Evolutionary conservation across 1,140 invertebrate species (phyloP).

Genomic region (Littorina saxatilis): DNA sequence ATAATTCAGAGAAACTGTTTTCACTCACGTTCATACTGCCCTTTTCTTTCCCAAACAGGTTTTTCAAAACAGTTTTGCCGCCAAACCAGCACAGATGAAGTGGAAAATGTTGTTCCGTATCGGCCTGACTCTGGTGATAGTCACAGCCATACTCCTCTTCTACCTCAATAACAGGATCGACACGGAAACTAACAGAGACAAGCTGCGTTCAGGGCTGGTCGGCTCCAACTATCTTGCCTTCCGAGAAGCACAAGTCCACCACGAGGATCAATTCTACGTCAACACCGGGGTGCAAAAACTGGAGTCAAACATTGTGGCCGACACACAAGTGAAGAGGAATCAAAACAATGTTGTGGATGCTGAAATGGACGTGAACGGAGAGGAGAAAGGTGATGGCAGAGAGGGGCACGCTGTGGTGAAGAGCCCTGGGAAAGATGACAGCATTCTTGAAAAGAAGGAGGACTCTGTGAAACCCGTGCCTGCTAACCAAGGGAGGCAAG

Average conservation of each 20-base stretch:
- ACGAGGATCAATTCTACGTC: too few species aligned
- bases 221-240: not conserved
- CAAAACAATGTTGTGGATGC: too few species aligned
- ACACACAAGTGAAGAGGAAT: too few species aligned
- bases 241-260: not conserved
- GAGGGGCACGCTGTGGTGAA: too few species aligned
- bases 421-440: too few species aligned
- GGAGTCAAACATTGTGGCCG: too few species aligned
- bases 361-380: too few species aligned
- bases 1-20: conserved; percentile 53
- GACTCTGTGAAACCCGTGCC: too few species aligned
- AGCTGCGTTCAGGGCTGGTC: not conserved
- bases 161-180: conserved; percentile 48
- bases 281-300: too few species aligned
- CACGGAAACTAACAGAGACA: conserved; percentile 3
- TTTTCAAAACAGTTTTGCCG: not conserved
- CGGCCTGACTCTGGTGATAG: conserved; percentile 55
- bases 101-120: conserved; percentile 60
- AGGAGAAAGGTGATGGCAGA: too few species aligned
- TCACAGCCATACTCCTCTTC: conserved; percentile 55
- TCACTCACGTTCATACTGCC: conserved; percentile 52
- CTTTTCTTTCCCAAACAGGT: conserved; percentile 49
- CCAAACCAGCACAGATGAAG: conserved; percentile 37
- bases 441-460: too few species aligned
- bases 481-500: too few species aligned